Base-by-base conservation (phyloP, 2,113 vertebrate genomes). In the Otocyon megalotis region DNA sequence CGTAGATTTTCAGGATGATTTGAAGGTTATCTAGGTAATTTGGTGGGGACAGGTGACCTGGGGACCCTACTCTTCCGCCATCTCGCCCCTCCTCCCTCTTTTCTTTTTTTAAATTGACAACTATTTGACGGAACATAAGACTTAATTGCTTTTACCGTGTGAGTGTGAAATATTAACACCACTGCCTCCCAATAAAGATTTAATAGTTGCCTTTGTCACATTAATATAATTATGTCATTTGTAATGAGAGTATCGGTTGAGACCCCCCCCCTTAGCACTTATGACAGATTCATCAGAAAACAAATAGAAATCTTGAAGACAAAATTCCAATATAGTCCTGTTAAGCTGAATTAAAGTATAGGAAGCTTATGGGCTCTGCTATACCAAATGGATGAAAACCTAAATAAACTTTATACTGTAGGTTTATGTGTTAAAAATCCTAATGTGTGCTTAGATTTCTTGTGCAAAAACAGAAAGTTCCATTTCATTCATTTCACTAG, bases 331-430 rank as follows among this genome's bases (percentile, higher is more conserved):
- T 35, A 37, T 60, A 91, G 35, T 71, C 54, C 16, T 2, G 2
- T 74, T 79, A 71, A 82, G 37, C 15, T 32, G 74, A 76, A 16
- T 87, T 37, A 71, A 95, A 81, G 24, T 72, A 43, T 28, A 56
- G 37, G 32, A 71, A 86, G 2, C 19, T 54, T 16, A 15, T n/a
- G 82, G 72, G 50, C 65, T 72, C 0, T 94, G 22, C 35, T 82
- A 3, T 63, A 65, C 85, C 15, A 93, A 84, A 4, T 89, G 30
- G 92, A 90, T 95, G 69, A 26, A 14, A 97, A 63, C 86, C 37
- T 93, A 97, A 94, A 74, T 80, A 76, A 26, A 63, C 58, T 96
- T 92, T 96, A 56, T 71, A 87, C 16, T 91, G 14, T 76, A 74
- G 35, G 26, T 17, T 5, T 89, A 2, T 54, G 0, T 80, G 15